Percentiles rank a stretch among this genome's conserved stretches.
These are phyloP conservation scores for Tachysurus vachellii DNA, from an alignment of 2,113 vertebrate genomes.

Conservation along the genomic window DNA sequence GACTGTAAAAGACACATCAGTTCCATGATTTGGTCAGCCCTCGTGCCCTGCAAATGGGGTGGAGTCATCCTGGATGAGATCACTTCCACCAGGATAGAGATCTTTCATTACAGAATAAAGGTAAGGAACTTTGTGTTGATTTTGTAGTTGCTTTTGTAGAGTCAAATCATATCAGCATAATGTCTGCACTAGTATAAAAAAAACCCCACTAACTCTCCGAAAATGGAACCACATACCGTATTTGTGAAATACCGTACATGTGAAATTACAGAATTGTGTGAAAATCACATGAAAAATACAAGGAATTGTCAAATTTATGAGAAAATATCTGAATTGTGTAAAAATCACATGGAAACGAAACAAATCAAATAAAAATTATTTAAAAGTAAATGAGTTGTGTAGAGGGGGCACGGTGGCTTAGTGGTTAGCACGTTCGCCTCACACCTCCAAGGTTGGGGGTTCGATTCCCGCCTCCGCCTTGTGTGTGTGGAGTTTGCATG, in stretches of 20 bases:
- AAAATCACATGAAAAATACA: not conserved
- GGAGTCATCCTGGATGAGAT: not conserved
- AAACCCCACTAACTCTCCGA: too few relatives aligned
- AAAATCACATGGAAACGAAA: not conserved
- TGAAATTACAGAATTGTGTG: not conserved
- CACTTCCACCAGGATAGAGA: not conserved
- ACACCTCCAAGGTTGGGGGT: too few relatives aligned
- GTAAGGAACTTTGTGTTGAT: not conserved
- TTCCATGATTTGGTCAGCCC: not conserved
- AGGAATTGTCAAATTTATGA: not conserved
- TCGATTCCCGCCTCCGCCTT: too few relatives aligned
- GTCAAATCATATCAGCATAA: not conserved
- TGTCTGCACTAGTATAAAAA: not conserved
- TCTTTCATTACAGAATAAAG: not conserved
- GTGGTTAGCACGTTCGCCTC: too few relatives aligned
- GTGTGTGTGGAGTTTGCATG: too few relatives aligned
- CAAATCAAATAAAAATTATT: not conserved
- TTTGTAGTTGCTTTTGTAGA: not conserved
- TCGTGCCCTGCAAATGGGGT: not conserved
- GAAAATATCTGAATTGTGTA: not conserved
- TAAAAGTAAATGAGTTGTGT: too few relatives aligned
- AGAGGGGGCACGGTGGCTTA: too few relatives aligned
- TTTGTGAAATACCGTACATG: too few relatives aligned
- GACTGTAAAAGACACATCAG: not conserved
- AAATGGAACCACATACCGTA: too few relatives aligned